Evolutionary conservation across 2,113 vertebrate species (phyloP).

Genomic region (Empidonax alnorum): DNA sequence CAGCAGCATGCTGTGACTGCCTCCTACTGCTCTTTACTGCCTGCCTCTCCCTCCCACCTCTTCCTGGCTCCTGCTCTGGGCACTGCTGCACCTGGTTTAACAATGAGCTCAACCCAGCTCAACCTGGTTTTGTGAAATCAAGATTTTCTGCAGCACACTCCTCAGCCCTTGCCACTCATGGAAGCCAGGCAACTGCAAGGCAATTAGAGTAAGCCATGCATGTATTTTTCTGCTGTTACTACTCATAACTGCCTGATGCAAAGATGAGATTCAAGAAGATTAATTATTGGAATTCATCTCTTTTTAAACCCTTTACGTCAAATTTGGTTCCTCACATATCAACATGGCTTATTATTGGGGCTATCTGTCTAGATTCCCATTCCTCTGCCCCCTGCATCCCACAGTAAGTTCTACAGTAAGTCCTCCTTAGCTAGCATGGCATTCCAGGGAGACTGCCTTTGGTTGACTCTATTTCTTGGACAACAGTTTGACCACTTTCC

Average conservation of each 20-base stretch:
- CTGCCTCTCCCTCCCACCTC: neutral
- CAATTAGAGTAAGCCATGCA: neutral
- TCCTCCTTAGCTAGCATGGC: neutral
- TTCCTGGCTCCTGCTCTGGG: neutral
- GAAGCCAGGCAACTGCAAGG: neutral
- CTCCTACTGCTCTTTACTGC: neutral
- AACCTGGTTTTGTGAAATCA: neutral
- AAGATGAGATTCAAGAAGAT: neutral
- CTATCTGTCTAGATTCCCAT: neutral
- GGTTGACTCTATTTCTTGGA: neutral
- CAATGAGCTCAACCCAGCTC: neutral
- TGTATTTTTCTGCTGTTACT: neutral
- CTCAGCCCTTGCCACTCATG: neutral
- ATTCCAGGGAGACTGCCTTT: neutral
- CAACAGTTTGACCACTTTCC: neutral
- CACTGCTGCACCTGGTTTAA: neutral
- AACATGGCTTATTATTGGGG: accelerated
- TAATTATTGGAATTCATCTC: neutral
- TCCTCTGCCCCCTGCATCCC: neutral
- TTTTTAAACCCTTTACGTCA: neutral
- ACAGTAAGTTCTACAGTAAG: neutral
- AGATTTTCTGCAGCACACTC: neutral
- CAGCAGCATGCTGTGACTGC: neutral
- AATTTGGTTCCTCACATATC: neutral
- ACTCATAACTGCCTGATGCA: neutral